Conservation (phyloP, 2,888 invertebrate species). For the Athrips mouffetella region DNA sequence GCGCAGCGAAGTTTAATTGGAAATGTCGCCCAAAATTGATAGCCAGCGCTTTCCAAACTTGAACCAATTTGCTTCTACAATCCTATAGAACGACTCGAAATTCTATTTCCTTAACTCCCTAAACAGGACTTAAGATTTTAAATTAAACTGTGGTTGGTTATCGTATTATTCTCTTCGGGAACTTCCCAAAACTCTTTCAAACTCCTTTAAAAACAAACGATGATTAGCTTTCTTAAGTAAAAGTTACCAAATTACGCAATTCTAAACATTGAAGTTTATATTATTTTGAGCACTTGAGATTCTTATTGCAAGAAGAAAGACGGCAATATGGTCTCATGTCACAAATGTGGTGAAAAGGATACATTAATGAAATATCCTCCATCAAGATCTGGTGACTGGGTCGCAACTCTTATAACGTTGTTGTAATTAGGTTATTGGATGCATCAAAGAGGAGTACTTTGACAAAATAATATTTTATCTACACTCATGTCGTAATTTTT, state of each 20-base stretch:
- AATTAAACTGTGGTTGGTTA: slow-evolving; percentile 22
- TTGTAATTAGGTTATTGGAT: slow-evolving; percentile 2
- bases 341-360: slow-evolving; percentile 2
- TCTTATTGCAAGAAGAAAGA: no score
- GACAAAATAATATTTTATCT: no score
- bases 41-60: slow-evolving; percentile 54
- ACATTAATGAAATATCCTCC: slow-evolving; percentile 6
- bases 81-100: slow-evolving; percentile 40
- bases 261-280: background rate
- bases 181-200: background rate
- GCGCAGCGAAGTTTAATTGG: slow-evolving; percentile 66
- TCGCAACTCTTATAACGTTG: slow-evolving; percentile 4
- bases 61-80: slow-evolving; percentile 56
- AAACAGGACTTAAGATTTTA: slow-evolving; percentile 31
- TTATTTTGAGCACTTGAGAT: no score
- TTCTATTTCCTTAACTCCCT: slow-evolving; percentile 43
- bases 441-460: slow-evolving; percentile 37
- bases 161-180: slow-evolving; percentile 4
- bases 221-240: background rate
- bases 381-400: slow-evolving; percentile 1
- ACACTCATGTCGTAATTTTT: no score
- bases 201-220: background rate
- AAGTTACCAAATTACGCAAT: background rate
- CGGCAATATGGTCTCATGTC: background rate
- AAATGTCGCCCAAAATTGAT: slow-evolving; percentile 67